These are phyloP conservation scores for Danio kyathit DNA, from an alignment of 2,797 vertebrate species.

Conservation along the genomic window DNA sequence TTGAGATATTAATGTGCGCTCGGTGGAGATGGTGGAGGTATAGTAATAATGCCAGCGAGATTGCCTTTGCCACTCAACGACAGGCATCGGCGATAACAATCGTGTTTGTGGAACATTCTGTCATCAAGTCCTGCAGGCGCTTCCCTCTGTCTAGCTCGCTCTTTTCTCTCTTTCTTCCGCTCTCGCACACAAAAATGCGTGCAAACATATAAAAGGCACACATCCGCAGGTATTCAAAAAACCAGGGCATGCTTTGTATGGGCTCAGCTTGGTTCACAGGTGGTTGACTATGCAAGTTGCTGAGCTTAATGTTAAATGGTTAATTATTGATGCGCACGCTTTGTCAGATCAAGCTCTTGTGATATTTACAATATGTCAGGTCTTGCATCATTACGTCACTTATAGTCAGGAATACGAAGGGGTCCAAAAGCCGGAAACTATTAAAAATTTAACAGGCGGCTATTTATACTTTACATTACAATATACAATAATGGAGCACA, in stretches of 20 bases:
- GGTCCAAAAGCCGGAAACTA: neutral
- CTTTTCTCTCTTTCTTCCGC: slow-evolving; percentile 3
- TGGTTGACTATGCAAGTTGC: slow-evolving; percentile 15
- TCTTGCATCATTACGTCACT: neutral
- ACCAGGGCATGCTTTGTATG: neutral
- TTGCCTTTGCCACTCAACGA: slow-evolving; percentile 48
- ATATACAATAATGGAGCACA: too few species aligned
- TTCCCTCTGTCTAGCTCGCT: slow-evolving; percentile 30
- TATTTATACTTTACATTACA: neutral
- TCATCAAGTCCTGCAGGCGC: slow-evolving; percentile 54
- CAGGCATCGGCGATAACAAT: slow-evolving; percentile 59
- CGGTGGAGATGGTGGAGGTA: slow-evolving; percentile 38
- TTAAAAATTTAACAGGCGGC: neutral
- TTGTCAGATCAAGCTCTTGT: neutral
- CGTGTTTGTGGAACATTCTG: slow-evolving; percentile 70
- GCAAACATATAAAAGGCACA: slow-evolving; percentile 45
- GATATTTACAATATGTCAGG: slow-evolving; percentile 14
- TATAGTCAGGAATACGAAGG: neutral
- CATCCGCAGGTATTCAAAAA: slow-evolving; percentile 5
- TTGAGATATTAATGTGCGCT: slow-evolving; percentile 29
- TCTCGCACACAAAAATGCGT: slow-evolving; percentile 27
- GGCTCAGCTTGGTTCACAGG: neutral
- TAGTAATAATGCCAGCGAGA: slow-evolving; percentile 52
- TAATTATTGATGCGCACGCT: slow-evolving; percentile 23
- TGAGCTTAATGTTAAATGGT: neutral